These are phyloP conservation scores for Chymomyza costata DNA, from an alignment of 1,140 invertebrate genomes.

Conservation along the genomic window DNA sequence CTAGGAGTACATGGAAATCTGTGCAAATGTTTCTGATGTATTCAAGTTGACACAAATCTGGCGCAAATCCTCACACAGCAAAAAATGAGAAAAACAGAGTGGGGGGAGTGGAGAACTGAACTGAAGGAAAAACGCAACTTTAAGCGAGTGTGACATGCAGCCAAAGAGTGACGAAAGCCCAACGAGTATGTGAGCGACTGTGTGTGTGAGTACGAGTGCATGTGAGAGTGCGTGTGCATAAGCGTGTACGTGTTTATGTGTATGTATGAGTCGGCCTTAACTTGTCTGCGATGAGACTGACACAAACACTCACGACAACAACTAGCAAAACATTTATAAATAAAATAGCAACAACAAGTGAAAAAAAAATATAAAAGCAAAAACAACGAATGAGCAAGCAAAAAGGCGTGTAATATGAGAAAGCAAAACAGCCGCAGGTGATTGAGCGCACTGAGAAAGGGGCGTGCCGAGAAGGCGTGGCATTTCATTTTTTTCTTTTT, in stretches of 20 bases:
- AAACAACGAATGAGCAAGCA: slow-evolving; percentile 48
- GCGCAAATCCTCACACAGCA: slow-evolving; percentile 62
- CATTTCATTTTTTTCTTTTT: too few species aligned
- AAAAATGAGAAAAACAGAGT: slow-evolving; percentile 15
- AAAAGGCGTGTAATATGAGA: not conserved
- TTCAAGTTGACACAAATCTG: slow-evolving; percentile 73
- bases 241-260: not conserved
- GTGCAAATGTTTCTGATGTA: slow-evolving; percentile 68
- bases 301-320: slow-evolving; percentile 25
- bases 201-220: slow-evolving; percentile 12
- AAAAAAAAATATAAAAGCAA: slow-evolving; percentile 59
- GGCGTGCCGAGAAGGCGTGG: too few species aligned
- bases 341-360: slow-evolving; percentile 51
- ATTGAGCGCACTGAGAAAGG: not conserved
- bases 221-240: slow-evolving; percentile 5
- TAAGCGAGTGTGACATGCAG: slow-evolving; percentile 61
- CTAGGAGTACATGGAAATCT: slow-evolving; percentile 67
- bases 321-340: slow-evolving; percentile 58
- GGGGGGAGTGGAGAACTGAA: slow-evolving; percentile 27
- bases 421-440: slow-evolving; percentile 26
- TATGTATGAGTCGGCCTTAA: not conserved
- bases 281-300: slow-evolving; percentile 12
- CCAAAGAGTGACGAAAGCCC: slow-evolving; percentile 8
- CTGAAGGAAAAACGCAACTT: slow-evolving; percentile 50
- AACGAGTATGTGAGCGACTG: not conserved